phyloP scores from a whole-genome alignment of 2,797 vertebrate species.

The Oceanodroma leucorhoa region DNA sequence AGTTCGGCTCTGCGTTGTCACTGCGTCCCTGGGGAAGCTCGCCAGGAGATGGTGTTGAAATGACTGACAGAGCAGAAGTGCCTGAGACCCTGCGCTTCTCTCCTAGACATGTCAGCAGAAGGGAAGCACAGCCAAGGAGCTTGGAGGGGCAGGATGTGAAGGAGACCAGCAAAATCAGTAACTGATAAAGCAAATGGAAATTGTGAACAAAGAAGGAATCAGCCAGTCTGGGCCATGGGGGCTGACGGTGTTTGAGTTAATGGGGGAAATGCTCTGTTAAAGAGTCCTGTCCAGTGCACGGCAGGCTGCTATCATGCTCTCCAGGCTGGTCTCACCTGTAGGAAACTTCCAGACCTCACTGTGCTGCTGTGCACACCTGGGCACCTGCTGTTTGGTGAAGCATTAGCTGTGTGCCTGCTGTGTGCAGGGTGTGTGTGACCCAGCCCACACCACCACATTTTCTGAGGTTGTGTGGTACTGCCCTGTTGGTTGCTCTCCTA shows the following conservation, averaged over 20 bases:
- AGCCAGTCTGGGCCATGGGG: background rate
- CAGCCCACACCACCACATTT: background rate
- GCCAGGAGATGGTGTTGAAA: rapidly evolving
- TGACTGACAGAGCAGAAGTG: background rate
- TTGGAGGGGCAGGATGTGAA: background rate
- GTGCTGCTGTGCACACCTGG: background rate
- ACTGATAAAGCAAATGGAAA: background rate
- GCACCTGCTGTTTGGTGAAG: background rate
- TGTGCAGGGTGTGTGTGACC: too few relatives aligned
- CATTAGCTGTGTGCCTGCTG: background rate
- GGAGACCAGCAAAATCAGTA: background rate
- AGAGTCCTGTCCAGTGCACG: background rate
- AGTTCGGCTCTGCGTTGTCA: background rate
- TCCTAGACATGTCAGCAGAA: rapidly evolving
- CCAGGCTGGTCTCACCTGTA: background rate
- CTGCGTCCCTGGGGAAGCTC: background rate
- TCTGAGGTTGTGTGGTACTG: background rate
- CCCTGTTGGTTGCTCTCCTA: background rate
- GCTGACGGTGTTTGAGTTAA: background rate
- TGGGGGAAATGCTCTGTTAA: rapidly evolving
- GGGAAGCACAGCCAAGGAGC: background rate
- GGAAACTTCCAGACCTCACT: background rate
- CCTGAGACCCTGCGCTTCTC: background rate
- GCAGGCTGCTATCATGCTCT: background rate
- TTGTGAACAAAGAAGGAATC: background rate